A percentile compares a stretch with the other conserved stretches of the same genome.
phyloP scores from a whole-genome alignment of 2,797 vertebrate genomes.

The Mareca penelope region DNA sequence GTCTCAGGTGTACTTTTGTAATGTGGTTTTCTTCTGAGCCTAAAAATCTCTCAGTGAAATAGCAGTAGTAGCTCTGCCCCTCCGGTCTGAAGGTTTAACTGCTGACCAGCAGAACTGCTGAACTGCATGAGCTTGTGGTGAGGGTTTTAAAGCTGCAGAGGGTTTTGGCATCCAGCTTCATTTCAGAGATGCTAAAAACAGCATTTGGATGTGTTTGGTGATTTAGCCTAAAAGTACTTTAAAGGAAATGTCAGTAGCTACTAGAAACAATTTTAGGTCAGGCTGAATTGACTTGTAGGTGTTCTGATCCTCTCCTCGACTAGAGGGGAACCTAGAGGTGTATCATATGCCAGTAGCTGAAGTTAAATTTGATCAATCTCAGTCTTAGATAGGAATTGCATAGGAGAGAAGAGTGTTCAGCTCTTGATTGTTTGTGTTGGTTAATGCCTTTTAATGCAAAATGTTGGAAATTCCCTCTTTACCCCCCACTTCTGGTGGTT shows the following conservation, averaged over 20 bases:
- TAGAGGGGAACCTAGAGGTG: no score
- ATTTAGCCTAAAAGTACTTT: background rate
- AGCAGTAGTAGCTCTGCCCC: background rate
- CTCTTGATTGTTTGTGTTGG: background rate
- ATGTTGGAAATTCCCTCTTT: background rate
- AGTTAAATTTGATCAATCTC: background rate
- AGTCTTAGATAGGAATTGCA: background rate
- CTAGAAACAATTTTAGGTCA: background rate
- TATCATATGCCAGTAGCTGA: background rate
- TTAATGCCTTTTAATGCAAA: slow-evolving; percentile 10
- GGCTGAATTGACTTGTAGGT: background rate
- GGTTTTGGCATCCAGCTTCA: background rate
- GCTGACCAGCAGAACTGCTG: background rate
- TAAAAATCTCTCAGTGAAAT: background rate
- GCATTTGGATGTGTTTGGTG: background rate
- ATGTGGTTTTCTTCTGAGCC: background rate
- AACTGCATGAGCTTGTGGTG: accelerated
- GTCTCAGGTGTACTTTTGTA: background rate
- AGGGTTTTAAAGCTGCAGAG: background rate
- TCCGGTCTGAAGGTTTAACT: background rate
- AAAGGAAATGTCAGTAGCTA: background rate
- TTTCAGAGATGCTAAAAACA: background rate
- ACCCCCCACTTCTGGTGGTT: background rate
- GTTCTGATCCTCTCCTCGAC: background rate
- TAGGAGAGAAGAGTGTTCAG: background rate